Evolutionary conservation across 2,888 invertebrate genomes (phyloP).

Genomic region (Arctia plantaginis): DNA sequence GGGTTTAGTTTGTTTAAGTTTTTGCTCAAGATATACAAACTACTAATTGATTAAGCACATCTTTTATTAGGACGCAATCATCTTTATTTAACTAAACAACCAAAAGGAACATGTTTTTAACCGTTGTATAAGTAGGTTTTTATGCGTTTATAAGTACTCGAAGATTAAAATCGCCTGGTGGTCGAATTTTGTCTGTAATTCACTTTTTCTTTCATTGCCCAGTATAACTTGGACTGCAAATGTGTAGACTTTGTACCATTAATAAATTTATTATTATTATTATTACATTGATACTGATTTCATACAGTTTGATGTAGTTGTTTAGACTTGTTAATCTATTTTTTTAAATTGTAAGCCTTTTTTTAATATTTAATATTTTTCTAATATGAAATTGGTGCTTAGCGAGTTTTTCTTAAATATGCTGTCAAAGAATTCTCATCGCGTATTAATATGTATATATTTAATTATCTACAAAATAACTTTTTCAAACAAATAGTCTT

Average conservation of each 20-base stretch:
- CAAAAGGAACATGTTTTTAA: neutral
- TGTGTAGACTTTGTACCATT: neutral
- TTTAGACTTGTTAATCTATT: no score
- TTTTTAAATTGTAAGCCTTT: no score
- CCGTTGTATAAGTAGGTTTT: neutral
- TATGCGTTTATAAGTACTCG: neutral
- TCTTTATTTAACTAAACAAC: neutral
- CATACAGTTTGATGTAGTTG: no score
- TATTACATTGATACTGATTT: no score
- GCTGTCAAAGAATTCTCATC: no score
- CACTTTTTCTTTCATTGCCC: neutral
- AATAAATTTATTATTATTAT: no score
- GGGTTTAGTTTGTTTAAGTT: conserved; percentile 33
- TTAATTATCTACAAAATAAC: no score
- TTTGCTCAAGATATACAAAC: conserved; percentile 30
- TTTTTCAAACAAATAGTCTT: no score
- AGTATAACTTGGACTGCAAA: neutral
- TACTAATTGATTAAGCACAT: conserved; percentile 22
- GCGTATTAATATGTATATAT: no score
- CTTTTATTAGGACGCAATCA: neutral
- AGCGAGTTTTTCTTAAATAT: no score
- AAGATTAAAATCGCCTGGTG: neutral
- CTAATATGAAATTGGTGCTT: no score
- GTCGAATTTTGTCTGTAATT: neutral
- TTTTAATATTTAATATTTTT: no score